Percentiles rank a stretch among this genome's conserved stretches.
phyloP scores from a whole-genome alignment of 2,113 vertebrate genomes.

The Cepphus grylle region DNA sequence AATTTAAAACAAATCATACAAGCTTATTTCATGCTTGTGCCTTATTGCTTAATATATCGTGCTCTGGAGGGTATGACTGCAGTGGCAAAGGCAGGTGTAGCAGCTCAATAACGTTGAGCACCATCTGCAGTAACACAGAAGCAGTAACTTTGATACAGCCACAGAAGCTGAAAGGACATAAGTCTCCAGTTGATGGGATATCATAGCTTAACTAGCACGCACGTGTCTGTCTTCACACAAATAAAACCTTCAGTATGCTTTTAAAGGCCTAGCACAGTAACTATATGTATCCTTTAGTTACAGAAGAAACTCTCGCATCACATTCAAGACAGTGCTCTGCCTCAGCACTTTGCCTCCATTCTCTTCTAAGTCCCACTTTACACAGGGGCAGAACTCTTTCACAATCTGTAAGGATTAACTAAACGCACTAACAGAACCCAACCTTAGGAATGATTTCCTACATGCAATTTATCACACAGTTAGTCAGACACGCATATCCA shows the following conservation, averaged over 20 bases:
- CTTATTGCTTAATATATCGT: background rate
- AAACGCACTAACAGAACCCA: background rate
- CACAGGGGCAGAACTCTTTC: background rate
- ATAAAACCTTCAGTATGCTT: background rate
- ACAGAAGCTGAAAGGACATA: background rate
- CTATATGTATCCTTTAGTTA: background rate
- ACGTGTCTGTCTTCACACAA: background rate
- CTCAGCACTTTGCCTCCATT: background rate
- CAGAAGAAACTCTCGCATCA: background rate
- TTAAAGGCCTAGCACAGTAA: background rate
- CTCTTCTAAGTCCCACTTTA: background rate
- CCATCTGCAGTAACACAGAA: background rate
- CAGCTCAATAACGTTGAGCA: fast-evolving
- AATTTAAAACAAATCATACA: background rate
- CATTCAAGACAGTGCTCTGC: background rate
- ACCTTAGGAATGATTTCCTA: background rate
- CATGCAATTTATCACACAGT: background rate
- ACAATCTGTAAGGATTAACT: background rate
- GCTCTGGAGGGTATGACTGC: background rate
- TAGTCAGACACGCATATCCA: background rate
- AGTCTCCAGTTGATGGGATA: fast-evolving
- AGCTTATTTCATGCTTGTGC: background rate
- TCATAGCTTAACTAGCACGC: background rate
- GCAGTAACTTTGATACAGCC: background rate
- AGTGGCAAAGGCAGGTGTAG: background rate